Percentiles rank a stretch among this genome's conserved stretches.
Evolutionary conservation across 2,888 invertebrate species (phyloP).

Genomic region (Philaethria dido): DNA sequence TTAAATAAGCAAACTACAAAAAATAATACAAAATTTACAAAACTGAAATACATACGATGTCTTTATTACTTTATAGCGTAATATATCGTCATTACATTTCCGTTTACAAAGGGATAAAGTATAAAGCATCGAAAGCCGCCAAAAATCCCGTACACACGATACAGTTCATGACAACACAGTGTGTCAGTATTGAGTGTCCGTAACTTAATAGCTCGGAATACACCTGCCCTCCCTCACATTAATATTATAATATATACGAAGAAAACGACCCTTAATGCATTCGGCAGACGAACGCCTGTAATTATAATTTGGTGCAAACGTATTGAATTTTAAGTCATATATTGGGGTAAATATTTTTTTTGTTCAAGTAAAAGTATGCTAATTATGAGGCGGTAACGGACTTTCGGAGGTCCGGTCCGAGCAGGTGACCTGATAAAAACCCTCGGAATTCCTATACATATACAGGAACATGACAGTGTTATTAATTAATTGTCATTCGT

Average conservation of each 20-base stretch:
- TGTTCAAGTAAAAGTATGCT: conserved; percentile 67
- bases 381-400: conserved; percentile 61
- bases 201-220: conserved; percentile 71
- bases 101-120: conserved; percentile 16
- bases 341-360: conserved; percentile 72
- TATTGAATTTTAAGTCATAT: conserved; percentile 72
- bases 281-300: conserved; percentile 67
- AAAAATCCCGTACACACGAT: conserved; percentile 24
- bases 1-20: neutral
- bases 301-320: conserved; percentile 81
- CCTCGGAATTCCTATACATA: conserved; percentile 69
- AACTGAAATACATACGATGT: neutral
- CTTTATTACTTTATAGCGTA: conserved; percentile 3
- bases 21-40: neutral
- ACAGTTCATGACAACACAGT: conserved; percentile 34
- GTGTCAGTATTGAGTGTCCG: conserved; percentile 38
- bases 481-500: conserved; percentile 38
- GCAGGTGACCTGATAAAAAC: conserved; percentile 71
- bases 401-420: conserved; percentile 50
- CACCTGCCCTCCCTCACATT: conserved; percentile 74
- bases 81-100: conserved; percentile 22
- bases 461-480: conserved; percentile 50
- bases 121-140: conserved; percentile 19
- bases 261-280: conserved; percentile 71
- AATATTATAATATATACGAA: conserved; percentile 75